Evolutionary conservation across 2,113 vertebrate species (phyloP).

Genomic region (Atrichornis clamosus): DNA sequence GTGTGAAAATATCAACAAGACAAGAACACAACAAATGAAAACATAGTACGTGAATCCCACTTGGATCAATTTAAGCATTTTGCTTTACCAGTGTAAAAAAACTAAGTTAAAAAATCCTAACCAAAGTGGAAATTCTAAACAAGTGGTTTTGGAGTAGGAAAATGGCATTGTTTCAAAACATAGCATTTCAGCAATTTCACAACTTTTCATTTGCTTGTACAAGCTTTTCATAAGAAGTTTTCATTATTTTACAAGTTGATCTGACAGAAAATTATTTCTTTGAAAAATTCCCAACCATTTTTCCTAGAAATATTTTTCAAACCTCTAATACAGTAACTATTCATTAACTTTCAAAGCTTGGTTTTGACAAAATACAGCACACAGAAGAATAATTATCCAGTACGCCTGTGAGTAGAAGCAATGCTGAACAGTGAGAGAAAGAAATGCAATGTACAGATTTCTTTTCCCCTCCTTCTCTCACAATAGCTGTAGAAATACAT

Average conservation of each 20-base stretch:
- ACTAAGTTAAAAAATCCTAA: background rate
- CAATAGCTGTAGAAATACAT: background rate
- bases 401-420: background rate
- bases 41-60: background rate
- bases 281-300: slow-evolving; percentile 47
- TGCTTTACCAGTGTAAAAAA: background rate
- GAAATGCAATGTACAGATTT: background rate
- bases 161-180: slow-evolving; percentile 40
- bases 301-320: slow-evolving; percentile 52
- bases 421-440: background rate
- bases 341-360: slow-evolving; percentile 13
- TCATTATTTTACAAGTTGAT: slow-evolving; percentile 4
- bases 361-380: background rate
- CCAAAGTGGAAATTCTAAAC: slow-evolving; percentile 42
- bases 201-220: slow-evolving; percentile 30
- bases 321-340: background rate
- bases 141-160: slow-evolving; percentile 44
- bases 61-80: background rate
- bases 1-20: background rate
- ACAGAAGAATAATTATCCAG: background rate
- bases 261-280: slow-evolving; percentile 14
- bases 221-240: background rate
- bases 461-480: background rate
- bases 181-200: slow-evolving; percentile 37
- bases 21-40: background rate